These are phyloP conservation scores for Rhynchotus rufescens DNA, from an alignment of 2,797 vertebrate species.

Conservation along the genomic window DNA sequence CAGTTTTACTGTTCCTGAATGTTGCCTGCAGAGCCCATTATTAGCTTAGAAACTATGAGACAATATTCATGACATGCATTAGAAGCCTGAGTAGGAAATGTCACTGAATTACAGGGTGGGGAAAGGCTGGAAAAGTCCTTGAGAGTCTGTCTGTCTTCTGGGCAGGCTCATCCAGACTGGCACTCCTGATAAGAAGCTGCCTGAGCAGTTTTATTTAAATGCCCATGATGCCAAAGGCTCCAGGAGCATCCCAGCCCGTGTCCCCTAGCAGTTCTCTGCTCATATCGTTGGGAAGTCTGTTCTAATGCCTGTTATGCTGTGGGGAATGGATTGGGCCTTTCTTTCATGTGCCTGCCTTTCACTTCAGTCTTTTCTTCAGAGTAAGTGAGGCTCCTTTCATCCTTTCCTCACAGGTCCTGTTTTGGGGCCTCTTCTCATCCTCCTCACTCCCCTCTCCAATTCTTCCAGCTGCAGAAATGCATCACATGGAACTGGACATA, in stretches of 20 bases:
- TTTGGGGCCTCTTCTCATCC: background rate
- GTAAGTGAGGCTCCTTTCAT: background rate
- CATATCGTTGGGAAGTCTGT: background rate
- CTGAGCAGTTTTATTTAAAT: background rate
- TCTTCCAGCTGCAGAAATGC: background rate
- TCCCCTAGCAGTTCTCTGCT: background rate
- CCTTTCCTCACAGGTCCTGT: background rate
- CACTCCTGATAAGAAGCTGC: background rate
- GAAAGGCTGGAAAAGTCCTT: background rate
- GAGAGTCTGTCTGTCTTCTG: background rate
- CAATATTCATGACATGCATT: background rate
- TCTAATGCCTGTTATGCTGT: background rate
- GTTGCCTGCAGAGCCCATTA: background rate
- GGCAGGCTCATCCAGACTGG: background rate
- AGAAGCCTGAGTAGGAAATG: background rate
- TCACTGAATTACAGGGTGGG: background rate
- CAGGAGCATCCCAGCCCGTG: background rate
- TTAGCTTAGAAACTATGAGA: background rate
- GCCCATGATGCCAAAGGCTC: background rate
- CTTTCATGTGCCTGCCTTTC: background rate
- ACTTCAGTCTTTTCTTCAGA: background rate
- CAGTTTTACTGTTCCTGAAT: background rate
- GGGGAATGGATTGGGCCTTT: background rate
- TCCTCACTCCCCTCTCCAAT: background rate
- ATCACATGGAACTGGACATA: background rate